These are phyloP conservation scores for Chionis minor DNA, from an alignment of 2,113 vertebrate species.

Conservation along the genomic window DNA sequence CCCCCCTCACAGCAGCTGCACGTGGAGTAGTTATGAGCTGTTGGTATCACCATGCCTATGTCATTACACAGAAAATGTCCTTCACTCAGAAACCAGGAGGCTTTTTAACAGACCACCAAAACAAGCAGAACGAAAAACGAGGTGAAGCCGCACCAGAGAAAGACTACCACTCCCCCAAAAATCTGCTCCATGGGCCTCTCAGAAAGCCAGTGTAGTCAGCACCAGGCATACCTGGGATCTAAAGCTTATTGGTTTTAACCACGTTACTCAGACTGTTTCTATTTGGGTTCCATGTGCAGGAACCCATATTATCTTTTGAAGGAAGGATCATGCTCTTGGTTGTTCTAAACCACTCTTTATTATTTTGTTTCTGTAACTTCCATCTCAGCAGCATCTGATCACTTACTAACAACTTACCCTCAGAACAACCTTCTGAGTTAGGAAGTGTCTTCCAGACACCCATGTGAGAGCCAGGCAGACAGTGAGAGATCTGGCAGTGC, in stretches of 20 bases:
- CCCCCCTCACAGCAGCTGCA: not conserved
- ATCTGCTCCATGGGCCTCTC: not conserved
- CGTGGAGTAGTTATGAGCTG: not conserved
- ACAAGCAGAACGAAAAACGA: not conserved
- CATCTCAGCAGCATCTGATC: not conserved
- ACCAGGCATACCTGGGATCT: not conserved
- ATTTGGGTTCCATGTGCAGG: not conserved
- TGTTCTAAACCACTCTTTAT: not conserved
- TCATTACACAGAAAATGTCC: not conserved
- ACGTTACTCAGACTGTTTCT: not conserved
- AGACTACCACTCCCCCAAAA: not conserved
- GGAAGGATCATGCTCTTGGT: not conserved
- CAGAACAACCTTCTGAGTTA: not conserved
- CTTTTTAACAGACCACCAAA: not conserved
- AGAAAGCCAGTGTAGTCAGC: not conserved
- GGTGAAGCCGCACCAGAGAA: not conserved
- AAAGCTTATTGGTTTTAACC: not conserved
- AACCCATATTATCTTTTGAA: not conserved
- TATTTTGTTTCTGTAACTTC: not conserved
- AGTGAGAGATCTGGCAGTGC: not conserved
- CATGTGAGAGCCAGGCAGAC: not conserved
- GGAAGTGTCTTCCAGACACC: not conserved
- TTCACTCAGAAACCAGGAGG: not conserved
- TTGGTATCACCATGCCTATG: not conserved
- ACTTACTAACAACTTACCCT: not conserved